Conservation (phyloP, 2,888 invertebrate species). For the Trypoxylon attenuatum region DNA sequence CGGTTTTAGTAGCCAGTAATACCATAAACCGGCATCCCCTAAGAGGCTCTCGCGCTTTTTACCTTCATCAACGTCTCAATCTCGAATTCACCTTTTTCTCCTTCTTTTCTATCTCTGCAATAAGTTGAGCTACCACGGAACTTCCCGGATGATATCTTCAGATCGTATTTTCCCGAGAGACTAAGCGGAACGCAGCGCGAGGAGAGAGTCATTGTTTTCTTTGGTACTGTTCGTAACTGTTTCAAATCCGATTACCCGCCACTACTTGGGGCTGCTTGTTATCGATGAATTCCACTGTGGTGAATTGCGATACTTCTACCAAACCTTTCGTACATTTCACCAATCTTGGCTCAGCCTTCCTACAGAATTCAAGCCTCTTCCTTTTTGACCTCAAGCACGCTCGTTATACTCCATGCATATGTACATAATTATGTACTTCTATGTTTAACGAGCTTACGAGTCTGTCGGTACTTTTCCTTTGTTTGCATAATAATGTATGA, state of each 20-base stretch:
- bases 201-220: constrained; percentile 51
- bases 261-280: constrained; percentile 47
- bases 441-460: constrained; percentile 26
- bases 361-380: constrained; percentile 12
- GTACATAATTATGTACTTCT: neutral
- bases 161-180: constrained; percentile 12
- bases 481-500: too few relatives aligned
- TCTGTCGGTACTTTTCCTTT: too few relatives aligned
- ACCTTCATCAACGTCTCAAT: neutral
- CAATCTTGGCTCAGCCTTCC: constrained; percentile 19
- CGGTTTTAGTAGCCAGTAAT: too few relatives aligned
- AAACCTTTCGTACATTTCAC: constrained; percentile 15
- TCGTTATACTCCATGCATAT: constrained; percentile 34
- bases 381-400: constrained; percentile 5
- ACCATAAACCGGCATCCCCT: neutral
- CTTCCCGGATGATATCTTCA: neutral
- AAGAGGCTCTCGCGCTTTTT: constrained; percentile 23
- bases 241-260: constrained; percentile 59
- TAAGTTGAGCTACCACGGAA: constrained; percentile 10
- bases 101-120: constrained; percentile 2
- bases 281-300: constrained; percentile 40
- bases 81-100: neutral
- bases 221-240: constrained; percentile 46
- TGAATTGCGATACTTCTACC: constrained; percentile 1
- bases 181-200: constrained; percentile 8